Evolutionary conservation across 2,113 vertebrate genomes (phyloP).

Genomic region (Rhipidura dahli): DNA sequence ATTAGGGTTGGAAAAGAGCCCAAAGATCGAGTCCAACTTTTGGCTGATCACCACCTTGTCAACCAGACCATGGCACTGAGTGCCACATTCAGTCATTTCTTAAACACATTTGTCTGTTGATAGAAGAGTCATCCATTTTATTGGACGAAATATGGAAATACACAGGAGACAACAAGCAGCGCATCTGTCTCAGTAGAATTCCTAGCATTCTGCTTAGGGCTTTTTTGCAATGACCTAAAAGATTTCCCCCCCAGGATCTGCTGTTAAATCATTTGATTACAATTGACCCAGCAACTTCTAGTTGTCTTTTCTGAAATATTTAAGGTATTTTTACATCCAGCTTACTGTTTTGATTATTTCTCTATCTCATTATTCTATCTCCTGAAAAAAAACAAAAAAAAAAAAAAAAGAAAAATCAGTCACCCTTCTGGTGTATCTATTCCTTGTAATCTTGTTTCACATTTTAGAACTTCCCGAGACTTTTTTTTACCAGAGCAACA

Average conservation of each 20-base stretch:
- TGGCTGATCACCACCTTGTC: not conserved
- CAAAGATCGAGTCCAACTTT: fast-evolving
- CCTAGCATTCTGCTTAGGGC: not conserved
- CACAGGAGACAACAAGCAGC: not conserved
- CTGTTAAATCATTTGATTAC: not conserved
- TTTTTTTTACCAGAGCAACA: not conserved
- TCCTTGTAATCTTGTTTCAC: not conserved
- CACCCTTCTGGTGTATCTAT: not conserved
- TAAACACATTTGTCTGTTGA: not conserved
- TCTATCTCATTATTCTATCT: not conserved
- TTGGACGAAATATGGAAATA: not conserved
- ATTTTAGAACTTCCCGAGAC: not conserved
- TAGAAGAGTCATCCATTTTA: not conserved
- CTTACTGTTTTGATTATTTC: not conserved
- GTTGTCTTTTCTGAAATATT: not conserved
- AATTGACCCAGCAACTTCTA: not conserved
- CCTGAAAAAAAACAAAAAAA: not conserved
- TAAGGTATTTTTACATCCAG: not conserved
- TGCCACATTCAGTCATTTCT: not conserved
- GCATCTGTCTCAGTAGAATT: not conserved
- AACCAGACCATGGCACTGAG: not conserved
- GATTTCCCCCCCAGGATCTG: not conserved
- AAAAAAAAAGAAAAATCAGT: not conserved
- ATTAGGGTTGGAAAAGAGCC: not conserved
- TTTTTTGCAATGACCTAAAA: not conserved